Evolutionary conservation across 2,797 vertebrate species (phyloP).

Genomic region (Calcarius lapponicus): DNA sequence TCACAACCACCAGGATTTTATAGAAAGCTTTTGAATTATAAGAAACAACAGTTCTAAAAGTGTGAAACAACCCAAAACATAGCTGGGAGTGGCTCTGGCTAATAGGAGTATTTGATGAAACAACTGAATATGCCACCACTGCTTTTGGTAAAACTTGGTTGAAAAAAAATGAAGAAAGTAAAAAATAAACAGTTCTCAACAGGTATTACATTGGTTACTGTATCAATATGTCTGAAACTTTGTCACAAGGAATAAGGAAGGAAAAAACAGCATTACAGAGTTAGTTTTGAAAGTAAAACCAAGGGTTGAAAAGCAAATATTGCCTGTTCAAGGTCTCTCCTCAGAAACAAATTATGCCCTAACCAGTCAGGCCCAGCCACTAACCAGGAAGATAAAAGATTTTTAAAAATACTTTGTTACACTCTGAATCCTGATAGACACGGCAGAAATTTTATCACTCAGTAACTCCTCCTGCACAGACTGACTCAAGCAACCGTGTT

Average conservation of each 20-base stretch:
- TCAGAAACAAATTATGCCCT: background rate
- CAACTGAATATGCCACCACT: background rate
- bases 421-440: background rate
- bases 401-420: background rate
- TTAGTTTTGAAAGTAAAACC: background rate
- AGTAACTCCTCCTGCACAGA: background rate
- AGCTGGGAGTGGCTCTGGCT: background rate
- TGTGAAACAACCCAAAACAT: background rate
- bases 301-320: background rate
- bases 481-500: background rate
- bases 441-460: background rate
- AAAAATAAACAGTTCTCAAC: background rate
- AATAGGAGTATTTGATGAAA: background rate
- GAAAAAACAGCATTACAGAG: rapidly evolving
- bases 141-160: background rate
- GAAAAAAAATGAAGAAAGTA: background rate
- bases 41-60: background rate
- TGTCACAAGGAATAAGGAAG: background rate
- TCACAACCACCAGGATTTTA: background rate
- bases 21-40: background rate
- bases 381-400: background rate
- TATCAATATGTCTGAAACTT: background rate
- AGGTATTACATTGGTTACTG: background rate
- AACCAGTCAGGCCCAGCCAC: background rate
- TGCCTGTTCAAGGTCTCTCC: background rate